Evolutionary conservation across 2,113 vertebrate species (phyloP), one percentile per base, ranked within the genome.

Genomic region (Alexandromys fortis): DNA sequence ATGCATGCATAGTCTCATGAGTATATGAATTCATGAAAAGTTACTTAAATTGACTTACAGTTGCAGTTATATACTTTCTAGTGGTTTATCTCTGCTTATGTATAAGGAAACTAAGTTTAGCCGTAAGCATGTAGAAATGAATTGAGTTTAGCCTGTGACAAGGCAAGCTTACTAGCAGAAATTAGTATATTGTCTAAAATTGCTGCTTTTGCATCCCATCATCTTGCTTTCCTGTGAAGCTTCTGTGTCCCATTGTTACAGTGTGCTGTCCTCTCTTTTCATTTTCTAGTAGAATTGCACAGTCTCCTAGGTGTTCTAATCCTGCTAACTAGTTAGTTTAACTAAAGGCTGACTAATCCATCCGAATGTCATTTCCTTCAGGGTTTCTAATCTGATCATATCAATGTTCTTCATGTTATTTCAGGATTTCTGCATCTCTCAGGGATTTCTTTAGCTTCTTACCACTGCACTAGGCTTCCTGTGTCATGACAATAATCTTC

Each of bases 201-300:
- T 88, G 93, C 97, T 97, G 96, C 63, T 98, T 98, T 97, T 98
- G 97, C 97, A 98, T 97, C 97, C 65, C 89, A 89, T 77, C 96
- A 91, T 95, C 87, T 86, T 96, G 89, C 89, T 79, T 96, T 98
- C 94, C 55, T 91, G 24, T 97, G 91, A 95, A 19, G 30, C 90
- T 97, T 97, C 91, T 98, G 68, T 98, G 79, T 65, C 45, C 95
- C 86, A 92, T 91, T 96, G 81, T 72, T 94, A 49, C 22, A 86
- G 30, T 97, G 94, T 97, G 97, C 42, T 96, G 97, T 63, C 96
- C 95, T 49, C 24, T 85, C 82, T 68, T 72, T 77, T 73, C 92
- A 76, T 35, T 86, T 97, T 97, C 96, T 98, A 98, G 98, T 94
- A 86, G 91, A 92, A 94, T 98, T 96, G 97, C 97, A 82, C 96